These are phyloP conservation scores for Cataglyphis rosenhaueri DNA, from an alignment of 2,888 invertebrate species.

Conservation along the genomic window DNA sequence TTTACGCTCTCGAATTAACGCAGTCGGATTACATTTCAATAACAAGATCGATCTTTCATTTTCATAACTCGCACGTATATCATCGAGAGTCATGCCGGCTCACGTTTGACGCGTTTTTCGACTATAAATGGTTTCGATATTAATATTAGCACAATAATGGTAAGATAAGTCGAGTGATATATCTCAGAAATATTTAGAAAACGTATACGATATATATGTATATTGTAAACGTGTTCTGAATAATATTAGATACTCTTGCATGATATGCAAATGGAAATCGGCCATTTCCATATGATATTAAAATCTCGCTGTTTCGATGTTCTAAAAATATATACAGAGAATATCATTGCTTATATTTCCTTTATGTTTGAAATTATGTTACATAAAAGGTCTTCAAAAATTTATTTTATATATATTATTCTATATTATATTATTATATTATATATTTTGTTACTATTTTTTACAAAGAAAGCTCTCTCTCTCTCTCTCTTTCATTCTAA, in stretches of 20 bases:
- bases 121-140: not conserved
- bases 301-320: not conserved
- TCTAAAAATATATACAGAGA: not conserved
- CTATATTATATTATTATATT: not conserved
- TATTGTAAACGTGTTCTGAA: not conserved
- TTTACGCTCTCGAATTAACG: slow-evolving; percentile 35
- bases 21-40: slow-evolving; percentile 30
- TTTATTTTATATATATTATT: not conserved
- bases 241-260: not conserved
- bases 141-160: slow-evolving; percentile 26
- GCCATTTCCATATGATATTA: slow-evolving; percentile 11
- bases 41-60: slow-evolving; percentile 29
- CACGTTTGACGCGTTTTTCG: slow-evolving; percentile 7
- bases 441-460: not conserved
- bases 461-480: not conserved
- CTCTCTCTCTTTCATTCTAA: not conserved
- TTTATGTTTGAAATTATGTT: not conserved
- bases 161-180: not conserved
- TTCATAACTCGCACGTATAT: slow-evolving; percentile 5
- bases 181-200: slow-evolving; percentile 21
- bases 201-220: not conserved
- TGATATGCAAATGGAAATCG: slow-evolving; percentile 19
- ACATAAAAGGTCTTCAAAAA: not conserved
- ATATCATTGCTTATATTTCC: not conserved
- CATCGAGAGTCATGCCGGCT: not conserved